Base-by-base conservation (phyloP, 2,888 invertebrate species). In the Cephus rjabovi region DNA sequence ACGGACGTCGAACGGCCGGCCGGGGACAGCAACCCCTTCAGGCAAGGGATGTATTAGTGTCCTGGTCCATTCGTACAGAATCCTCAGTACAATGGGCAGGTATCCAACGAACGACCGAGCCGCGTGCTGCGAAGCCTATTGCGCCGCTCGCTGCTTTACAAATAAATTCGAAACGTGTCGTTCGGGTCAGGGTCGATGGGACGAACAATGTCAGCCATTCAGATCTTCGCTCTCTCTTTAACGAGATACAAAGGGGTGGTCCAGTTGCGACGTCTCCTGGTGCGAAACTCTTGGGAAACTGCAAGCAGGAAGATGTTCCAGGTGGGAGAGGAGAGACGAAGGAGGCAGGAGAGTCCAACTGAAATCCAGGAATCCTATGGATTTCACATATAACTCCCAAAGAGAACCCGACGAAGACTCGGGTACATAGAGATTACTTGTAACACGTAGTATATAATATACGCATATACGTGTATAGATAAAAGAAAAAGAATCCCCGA, bases 1-100 rank as follows among this genome's bases (percentile, higher is more conserved):
- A 77, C 92, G 90, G 80, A 93, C 88, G 89, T 83, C 77, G 92
- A 93, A 88, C 92, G 93, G 89, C 86, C 92, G 91, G 86, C 93
- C 89, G 86, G 93, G 77, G 94, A 94, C 87, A 94, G 95, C 88
- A 96, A 96, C 92, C 96, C 96, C 81, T 97, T 97, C 93, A 95
- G 97, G 91, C 96, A 96, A 94, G 96, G 96, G 92, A 95, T 96
- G 90, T 90, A 86, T 79, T 90, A 34, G 33, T 23, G 3, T 31
- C 6, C 33, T 9, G 71, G 31, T 31, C 31, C 6, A 31, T 71
- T 31, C 71, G 31, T 12, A 34, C 34, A 12, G 12, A 71, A 34
- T n/a, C 12, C 71, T 34, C 56, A 23, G 56, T 56, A 56, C 56
- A 56, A 23, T 9, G 56, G 56, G 56, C 56, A 56, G 56, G 56